Base-by-base conservation (phyloP, 2,888 invertebrate genomes). In the Ophioninae sp. region DNA sequence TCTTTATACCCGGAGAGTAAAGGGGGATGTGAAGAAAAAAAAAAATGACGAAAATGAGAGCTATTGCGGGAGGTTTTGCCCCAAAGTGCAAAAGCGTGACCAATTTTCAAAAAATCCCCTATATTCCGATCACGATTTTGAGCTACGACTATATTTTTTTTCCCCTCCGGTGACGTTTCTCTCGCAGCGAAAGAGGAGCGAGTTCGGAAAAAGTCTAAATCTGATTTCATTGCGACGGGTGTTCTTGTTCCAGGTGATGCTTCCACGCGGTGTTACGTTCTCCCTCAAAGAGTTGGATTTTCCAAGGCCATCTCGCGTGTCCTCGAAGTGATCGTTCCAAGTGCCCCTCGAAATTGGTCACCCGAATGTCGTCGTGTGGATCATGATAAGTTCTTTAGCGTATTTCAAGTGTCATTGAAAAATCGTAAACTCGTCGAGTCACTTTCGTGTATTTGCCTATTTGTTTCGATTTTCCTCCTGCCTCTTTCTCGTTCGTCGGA, bases 211-310 rank as follows among this genome's bases (percentile, higher is more conserved):
- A 17, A 17, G 17, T 13, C 13, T 50, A 50, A 50, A 50, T 17
- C 17, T 17, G 50, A 50, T 50, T 50, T 50, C 17, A 44, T 44
- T 1, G 44, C 13, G 17, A 50, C 50, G 17, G 6, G 50, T 50
- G 44, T 65, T 62, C 6, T 74, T 23, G 65, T 65, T 90, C 6
- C 89, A 90, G 90, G 90, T 90, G 87, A 90, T 90, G 89, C 86
- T 85, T 87, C 86, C 78, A 72, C 72, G 81, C 74, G 72, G 73
- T 39, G 61, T 56, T 30, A 64, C 30, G 44, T n/a, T 6, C 23
- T n/a, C 13, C 62, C 30, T 21, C n/a, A 10, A 41, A 61, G 10
- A 21, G 30, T 73, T 21, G 73, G 10, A 73, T 62, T 50, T n/a
- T 17, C n/a, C 23, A 50, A 41, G 23, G 21, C 13, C 10, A 2